Percentiles rank a stretch among this genome's conserved stretches.
These are phyloP conservation scores for Cerceris rybyensis DNA, from an alignment of 2,888 invertebrate genomes.

Conservation along the genomic window DNA sequence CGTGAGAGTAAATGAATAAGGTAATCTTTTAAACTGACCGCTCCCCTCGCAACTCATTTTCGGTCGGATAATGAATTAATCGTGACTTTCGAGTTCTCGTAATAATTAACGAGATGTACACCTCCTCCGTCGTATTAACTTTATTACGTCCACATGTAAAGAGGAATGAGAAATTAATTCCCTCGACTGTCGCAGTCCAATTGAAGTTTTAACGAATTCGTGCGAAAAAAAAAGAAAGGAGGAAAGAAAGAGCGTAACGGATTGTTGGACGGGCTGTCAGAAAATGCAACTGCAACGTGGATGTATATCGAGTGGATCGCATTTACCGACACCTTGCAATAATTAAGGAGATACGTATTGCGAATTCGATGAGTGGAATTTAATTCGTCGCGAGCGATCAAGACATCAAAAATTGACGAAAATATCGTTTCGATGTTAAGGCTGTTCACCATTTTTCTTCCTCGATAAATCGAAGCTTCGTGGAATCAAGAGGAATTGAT, in stretches of 20 bases:
- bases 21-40: not conserved
- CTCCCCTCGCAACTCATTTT: not conserved
- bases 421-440: not conserved
- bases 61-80: constrained; percentile 10
- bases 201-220: no score
- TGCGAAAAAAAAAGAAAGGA: not conserved
- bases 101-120: constrained; percentile 43
- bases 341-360: constrained; percentile 49
- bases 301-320: not conserved
- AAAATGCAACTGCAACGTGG: not conserved
- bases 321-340: not conserved
- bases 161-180: not conserved
- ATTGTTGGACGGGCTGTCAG: not conserved
- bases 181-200: no score
- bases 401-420: constrained; percentile 15
- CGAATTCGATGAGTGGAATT: constrained; percentile 1
- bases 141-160: not conserved
- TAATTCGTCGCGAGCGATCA: not conserved
- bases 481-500: not conserved
- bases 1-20: no score
- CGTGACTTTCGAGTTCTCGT: constrained; percentile 16
- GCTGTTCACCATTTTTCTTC: constrained; percentile 10
- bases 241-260: not conserved
- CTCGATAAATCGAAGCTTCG: not conserved
- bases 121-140: constrained; percentile 17